phyloP scores from a whole-genome alignment of 2,888 invertebrate genomes.

The Tuta absoluta region DNA sequence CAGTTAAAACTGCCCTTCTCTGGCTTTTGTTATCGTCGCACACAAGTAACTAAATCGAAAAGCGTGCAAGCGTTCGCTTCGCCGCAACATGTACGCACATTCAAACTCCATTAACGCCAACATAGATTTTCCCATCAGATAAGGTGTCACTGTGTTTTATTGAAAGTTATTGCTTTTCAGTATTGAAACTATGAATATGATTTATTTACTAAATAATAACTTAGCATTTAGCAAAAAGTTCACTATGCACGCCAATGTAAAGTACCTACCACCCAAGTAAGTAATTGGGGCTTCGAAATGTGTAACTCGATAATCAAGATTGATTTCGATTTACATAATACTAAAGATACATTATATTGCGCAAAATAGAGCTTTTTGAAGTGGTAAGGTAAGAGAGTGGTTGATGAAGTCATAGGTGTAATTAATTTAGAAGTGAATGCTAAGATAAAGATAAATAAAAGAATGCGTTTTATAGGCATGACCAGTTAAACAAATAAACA shows the following conservation, averaged over 20 bases:
- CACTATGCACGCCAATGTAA: not conserved
- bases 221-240: not conserved
- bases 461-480: not conserved
- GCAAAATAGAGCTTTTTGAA: conserved; percentile 18
- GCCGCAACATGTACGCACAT: conserved; percentile 15
- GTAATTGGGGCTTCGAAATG: conserved; percentile 11
- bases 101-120: conserved; percentile 24
- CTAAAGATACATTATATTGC: conserved; percentile 13
- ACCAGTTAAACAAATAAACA: not conserved
- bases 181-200: not conserved
- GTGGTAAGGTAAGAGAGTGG: conserved; percentile 14
- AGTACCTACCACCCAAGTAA: conserved; percentile 6
- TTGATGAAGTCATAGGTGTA: not conserved
- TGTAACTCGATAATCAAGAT: conserved; percentile 20
- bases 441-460: conserved; percentile 10
- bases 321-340: conserved; percentile 20
- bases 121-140: conserved; percentile 16
- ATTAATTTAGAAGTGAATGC: conserved; percentile 3
- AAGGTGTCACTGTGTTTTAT: conserved; percentile 10
- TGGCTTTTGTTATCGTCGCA: conserved; percentile 47
- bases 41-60: conserved; percentile 31
- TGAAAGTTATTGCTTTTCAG: not conserved
- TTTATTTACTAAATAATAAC: not conserved
- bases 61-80: conserved; percentile 23
- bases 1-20: conserved; percentile 57